Evolutionary conservation across 2,888 invertebrate genomes (phyloP).

Genomic region (Amorpha juglandis): DNA sequence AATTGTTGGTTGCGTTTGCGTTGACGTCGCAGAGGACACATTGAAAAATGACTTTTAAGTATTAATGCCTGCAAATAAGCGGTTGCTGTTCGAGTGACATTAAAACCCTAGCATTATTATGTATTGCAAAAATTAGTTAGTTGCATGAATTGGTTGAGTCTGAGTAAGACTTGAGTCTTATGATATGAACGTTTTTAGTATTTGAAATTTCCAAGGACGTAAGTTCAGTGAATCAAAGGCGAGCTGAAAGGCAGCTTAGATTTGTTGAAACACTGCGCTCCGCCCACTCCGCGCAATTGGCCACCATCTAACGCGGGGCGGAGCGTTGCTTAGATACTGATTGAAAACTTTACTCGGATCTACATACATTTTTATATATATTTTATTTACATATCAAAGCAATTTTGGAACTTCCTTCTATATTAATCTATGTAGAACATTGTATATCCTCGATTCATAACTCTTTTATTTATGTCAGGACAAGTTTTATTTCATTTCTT

Average conservation of each 20-base stretch:
- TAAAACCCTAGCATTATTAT: slow-evolving; percentile 62
- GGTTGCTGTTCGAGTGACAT: slow-evolving; percentile 69
- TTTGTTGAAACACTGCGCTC: slow-evolving; percentile 63
- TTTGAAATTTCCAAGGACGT: slow-evolving; percentile 16
- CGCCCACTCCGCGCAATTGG: slow-evolving; percentile 78
- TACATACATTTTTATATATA: slow-evolving; percentile 24
- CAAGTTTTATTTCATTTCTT: too few relatives aligned
- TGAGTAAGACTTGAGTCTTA: slow-evolving; percentile 30
- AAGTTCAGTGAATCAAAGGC: slow-evolving; percentile 34
- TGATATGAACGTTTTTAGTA: slow-evolving; percentile 25
- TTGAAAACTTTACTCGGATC: slow-evolving; percentile 65
- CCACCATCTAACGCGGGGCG: slow-evolving; percentile 70
- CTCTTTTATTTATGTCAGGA: too few relatives aligned
- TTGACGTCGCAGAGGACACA: slow-evolving; percentile 61
- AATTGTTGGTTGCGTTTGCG: slow-evolving; percentile 74
- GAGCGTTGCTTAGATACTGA: slow-evolving; percentile 75
- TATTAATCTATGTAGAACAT: neutral
- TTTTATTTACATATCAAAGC: neutral
- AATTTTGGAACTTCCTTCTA: neutral
- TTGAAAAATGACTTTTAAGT: slow-evolving; percentile 77
- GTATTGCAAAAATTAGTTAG: slow-evolving; percentile 54
- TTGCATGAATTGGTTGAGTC: slow-evolving; percentile 49
- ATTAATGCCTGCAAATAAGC: slow-evolving; percentile 80
- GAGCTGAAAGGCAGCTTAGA: slow-evolving; percentile 58
- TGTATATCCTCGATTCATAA: too few relatives aligned